phyloP scores from a whole-genome alignment of 2,888 invertebrate genomes.

The Mesorhabditis sp. region DNA sequence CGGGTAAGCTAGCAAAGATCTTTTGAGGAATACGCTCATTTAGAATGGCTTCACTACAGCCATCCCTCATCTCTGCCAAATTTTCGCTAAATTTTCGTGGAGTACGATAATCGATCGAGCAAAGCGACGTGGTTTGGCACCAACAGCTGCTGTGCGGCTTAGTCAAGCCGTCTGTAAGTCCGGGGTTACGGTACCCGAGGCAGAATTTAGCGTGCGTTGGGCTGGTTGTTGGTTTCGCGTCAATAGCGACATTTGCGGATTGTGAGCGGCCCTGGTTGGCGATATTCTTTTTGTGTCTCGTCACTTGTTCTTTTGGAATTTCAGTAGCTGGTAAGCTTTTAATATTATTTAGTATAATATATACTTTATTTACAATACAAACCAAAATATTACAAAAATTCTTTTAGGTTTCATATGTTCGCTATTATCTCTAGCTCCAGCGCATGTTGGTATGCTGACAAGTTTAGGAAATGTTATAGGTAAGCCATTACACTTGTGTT shows the following conservation, averaged over 20 bases:
- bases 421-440: background rate
- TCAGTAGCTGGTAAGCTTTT: background rate
- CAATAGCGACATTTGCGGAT: background rate
- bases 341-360: too few relatives aligned
- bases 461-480: background rate
- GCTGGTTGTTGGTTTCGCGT: background rate
- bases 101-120: conserved; percentile 6
- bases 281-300: background rate
- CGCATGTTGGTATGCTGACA: conserved; percentile 2
- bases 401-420: conserved; percentile 1
- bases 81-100: conserved; percentile 2
- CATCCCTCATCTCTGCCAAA: background rate
- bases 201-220: background rate
- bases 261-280: background rate
- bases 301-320: background rate
- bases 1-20: background rate
- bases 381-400: background rate
- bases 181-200: too few relatives aligned
- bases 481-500: background rate
- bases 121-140: background rate
- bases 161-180: conserved; percentile 1
- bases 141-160: background rate
- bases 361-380: too few relatives aligned
- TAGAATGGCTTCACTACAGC: conserved; percentile 4
- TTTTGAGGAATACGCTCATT: background rate